Evolutionary conservation across 2,113 vertebrate genomes (phyloP), one percentile per base, ranked within the genome.

Genomic region (Panthera leo): DNA sequence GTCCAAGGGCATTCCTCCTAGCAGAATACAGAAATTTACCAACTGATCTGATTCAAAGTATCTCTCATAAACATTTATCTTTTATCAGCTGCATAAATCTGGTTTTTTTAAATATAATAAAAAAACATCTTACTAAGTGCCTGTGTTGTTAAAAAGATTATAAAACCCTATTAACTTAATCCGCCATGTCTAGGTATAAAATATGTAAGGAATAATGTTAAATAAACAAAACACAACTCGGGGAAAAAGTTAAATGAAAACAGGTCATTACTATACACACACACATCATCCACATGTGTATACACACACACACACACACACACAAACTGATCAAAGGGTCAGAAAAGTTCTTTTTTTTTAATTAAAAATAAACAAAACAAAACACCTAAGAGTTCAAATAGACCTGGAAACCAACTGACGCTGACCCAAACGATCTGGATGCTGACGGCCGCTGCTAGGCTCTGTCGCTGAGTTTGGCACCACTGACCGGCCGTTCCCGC

Each of bases 131-230:
- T 96, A 42, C 63, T 82, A 78, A 89, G 13, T 85, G 42, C 53
- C 48, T 82, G 25, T 89, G 39, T 53, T 91, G 89, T 90, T 48
- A 48, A 92, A 93, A 90, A 95, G 90, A 95, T 63, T 53, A 88
- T 42, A 55, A 95, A 91, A 96, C 4, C 55, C 29, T 94, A 67
- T 12, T 36, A 76, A 88, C 61, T 16, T 8, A 95, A 93, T 45
- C 94, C 51, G 75, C 63, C 14, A 80, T 29, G 14, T 78, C 25
- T 51, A 75, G 78, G 55, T 86, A 0, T 53, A 76, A 85, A 97
- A 63, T 84, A 83, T 73, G 51, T 93, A 96, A 78, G 19, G n/a
- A 86, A n/a, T 45, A 83, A 89, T 10, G 36, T 83, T 67, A 92
- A 86, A 94, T 85, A 89, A 97, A 94, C 39, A 90, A 94, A 76